Conservation (phyloP, 2,888 invertebrate species). For the Aquatica leii region DNA sequence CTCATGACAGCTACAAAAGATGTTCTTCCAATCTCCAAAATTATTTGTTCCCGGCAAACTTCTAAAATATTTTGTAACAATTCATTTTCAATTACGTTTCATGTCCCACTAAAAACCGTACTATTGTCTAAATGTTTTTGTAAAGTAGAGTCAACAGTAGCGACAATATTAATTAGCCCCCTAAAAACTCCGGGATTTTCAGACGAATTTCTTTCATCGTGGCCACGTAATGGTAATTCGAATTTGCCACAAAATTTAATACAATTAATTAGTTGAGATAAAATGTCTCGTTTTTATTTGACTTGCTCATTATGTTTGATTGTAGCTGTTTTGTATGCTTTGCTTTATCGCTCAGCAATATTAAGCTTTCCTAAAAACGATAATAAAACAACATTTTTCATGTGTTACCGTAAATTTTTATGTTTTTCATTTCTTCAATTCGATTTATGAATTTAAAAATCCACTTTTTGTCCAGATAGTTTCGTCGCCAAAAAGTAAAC, state of each 20-base stretch:
- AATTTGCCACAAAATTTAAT: too few relatives aligned
- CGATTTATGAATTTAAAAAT: neutral
- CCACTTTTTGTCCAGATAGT: neutral
- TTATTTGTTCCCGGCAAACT: constrained; percentile 11
- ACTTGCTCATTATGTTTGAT: neutral
- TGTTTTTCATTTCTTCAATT: neutral
- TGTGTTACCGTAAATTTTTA: neutral
- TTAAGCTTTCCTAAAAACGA: too few relatives aligned
- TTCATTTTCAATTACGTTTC: constrained; percentile 49
- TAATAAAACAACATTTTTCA: too few relatives aligned
- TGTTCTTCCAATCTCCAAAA: neutral
- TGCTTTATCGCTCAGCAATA: too few relatives aligned
- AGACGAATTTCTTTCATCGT: too few relatives aligned
- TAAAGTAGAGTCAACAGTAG: neutral
- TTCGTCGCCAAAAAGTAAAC: too few relatives aligned
- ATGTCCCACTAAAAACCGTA: too few relatives aligned
- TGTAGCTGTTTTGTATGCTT: too few relatives aligned
- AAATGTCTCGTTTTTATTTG: neutral
- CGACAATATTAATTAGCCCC: neutral
- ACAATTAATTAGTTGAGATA: too few relatives aligned
- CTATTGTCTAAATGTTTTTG: too few relatives aligned
- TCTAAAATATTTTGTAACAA: too few relatives aligned
- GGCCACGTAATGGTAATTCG: neutral
- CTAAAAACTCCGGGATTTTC: too few relatives aligned
- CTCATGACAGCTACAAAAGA: constrained; percentile 22